Evolutionary conservation across 2,888 invertebrate species (phyloP).

Genomic region (Steinernema carpocapsae): DNA sequence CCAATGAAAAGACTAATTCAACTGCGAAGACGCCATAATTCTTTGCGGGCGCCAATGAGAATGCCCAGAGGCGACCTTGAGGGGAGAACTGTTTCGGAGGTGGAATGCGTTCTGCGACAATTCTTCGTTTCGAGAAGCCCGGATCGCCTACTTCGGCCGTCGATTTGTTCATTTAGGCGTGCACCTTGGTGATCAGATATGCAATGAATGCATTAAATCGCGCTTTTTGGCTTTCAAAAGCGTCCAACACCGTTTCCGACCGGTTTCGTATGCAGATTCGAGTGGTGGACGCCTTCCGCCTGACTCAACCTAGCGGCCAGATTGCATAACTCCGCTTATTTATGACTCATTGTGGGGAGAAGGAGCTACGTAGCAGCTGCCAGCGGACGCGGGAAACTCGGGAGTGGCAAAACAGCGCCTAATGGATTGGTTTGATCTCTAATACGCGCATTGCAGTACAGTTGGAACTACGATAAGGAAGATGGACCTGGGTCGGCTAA

Average conservation of each 20-base stretch:
- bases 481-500: neutral
- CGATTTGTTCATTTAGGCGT: conserved; percentile 26
- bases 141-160: neutral
- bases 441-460: neutral
- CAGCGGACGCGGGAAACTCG: neutral
- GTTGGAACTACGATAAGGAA: neutral
- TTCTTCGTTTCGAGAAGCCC: neutral
- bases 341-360: conserved; percentile 2
- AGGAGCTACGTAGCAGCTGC: conserved; percentile 11
- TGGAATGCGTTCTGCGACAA: too few relatives aligned
- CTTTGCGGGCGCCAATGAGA: conserved; percentile 30
- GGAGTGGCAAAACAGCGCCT: neutral
- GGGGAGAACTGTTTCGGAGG: neutral
- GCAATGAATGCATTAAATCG: conserved; percentile 29
- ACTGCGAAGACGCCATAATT: conserved; percentile 26
- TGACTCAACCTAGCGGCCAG: neutral
- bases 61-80: conserved; percentile 24
- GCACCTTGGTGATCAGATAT: conserved; percentile 19
- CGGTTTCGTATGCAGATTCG: conserved; percentile 21
- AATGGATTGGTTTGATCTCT: neutral
- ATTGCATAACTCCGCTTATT: conserved; percentile 21
- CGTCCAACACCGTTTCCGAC: conserved; percentile 10
- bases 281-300: conserved; percentile 9
- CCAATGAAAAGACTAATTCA: conserved; percentile 31
- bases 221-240: conserved; percentile 22